These are phyloP conservation scores for Chaetophractus vellerosus DNA, from an alignment of 2,797 vertebrate genomes.

Conservation along the genomic window DNA sequence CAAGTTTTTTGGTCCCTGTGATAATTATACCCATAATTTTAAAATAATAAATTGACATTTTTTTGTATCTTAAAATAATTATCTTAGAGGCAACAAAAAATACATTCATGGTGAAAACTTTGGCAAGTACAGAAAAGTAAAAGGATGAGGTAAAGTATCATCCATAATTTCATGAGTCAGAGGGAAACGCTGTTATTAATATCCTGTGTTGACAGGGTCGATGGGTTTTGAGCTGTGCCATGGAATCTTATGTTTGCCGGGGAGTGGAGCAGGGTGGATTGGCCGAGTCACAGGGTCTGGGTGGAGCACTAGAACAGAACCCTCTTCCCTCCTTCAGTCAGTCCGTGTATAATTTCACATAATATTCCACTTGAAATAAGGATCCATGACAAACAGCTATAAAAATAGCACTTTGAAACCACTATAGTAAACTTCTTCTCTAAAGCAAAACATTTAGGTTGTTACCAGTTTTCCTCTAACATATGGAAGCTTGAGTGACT, in stretches of 20 bases:
- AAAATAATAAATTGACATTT: constrained; percentile 2
- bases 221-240: neutral
- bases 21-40: neutral
- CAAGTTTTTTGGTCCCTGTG: neutral
- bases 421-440: neutral
- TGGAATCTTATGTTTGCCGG: neutral
- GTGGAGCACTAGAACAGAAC: accelerated
- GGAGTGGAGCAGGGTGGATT: neutral
- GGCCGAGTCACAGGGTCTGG: neutral
- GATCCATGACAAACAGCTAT: neutral
- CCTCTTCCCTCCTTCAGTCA: neutral
- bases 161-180: neutral
- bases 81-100: neutral
- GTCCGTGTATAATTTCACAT: neutral
- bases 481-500: neutral
- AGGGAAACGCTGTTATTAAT: neutral
- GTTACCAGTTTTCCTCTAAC: neutral
- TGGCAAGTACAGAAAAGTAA: neutral
- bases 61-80: neutral
- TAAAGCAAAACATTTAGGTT: neutral
- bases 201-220: neutral
- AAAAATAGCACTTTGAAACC: neutral
- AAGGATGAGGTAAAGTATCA: neutral
- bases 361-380: neutral
- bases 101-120: neutral